Evolutionary conservation across 2,888 invertebrate genomes (phyloP).

Genomic region (Leucania comma): DNA sequence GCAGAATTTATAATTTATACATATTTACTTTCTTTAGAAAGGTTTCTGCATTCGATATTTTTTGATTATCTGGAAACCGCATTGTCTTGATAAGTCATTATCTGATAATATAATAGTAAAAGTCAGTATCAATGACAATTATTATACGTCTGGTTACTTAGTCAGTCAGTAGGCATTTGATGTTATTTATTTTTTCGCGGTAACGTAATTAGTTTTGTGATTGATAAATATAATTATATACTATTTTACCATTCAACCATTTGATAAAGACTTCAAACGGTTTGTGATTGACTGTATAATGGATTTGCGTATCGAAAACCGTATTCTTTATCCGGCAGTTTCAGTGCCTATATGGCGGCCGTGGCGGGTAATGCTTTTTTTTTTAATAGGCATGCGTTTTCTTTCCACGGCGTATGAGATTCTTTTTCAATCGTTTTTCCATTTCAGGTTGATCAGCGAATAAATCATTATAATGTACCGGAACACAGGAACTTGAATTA

Average conservation of each 20-base stretch:
- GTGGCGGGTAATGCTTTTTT: not conserved
- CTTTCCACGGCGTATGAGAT: no score
- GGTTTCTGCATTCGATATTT: not conserved
- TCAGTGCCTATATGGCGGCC: not conserved
- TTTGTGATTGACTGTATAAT: not conserved
- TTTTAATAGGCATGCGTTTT: not conserved
- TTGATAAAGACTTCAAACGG: not conserved
- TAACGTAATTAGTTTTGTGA: not conserved
- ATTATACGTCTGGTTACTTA: slow-evolving; percentile 7
- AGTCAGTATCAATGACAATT: slow-evolving; percentile 1
- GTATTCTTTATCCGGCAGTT: not conserved
- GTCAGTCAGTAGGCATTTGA: slow-evolving; percentile 21
- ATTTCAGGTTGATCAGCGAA: slow-evolving; percentile 85
- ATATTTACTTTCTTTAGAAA: slow-evolving; percentile 10
- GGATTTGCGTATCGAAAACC: not conserved
- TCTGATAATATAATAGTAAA: slow-evolving; percentile 8
- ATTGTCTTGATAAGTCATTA: slow-evolving; percentile 5
- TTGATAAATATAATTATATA: not conserved
- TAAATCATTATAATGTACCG: slow-evolving; percentile 80
- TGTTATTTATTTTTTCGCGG: slow-evolving; percentile 10
- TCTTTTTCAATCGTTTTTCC: slow-evolving; percentile 1
- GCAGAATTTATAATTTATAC: no score
- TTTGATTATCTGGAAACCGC: slow-evolving; percentile 1
- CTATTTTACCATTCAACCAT: not conserved
- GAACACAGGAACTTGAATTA: slow-evolving; percentile 82